Base-by-base conservation (phyloP, 2,797 vertebrate genomes). In the Phaenicophaeus curvirostris region DNA sequence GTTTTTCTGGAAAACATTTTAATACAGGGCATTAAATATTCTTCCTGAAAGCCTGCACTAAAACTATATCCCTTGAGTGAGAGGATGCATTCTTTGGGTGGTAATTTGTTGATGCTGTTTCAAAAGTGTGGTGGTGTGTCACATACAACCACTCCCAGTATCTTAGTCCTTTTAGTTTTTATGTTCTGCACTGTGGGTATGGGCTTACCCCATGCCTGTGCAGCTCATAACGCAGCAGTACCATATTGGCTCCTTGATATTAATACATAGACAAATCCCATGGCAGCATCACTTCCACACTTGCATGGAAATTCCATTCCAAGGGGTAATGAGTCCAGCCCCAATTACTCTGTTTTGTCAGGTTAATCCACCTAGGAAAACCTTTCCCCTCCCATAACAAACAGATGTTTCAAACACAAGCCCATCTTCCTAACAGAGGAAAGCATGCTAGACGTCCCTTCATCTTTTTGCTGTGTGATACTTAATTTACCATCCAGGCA, bases 81-180 rank as follows among this genome's bases (percentile, higher is more conserved):
- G 61, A 95, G 27, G 37, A 87, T 85, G 58, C 50, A 51, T 87
- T 57, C 65, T 95, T 90, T 28, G 18, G 17, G 25, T 3, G 2
- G 78, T 41, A 90, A 94, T 96, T 94, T 89, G 58, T 58, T 75
- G 89, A 82, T 92, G 59, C 63, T 87, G 41, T 87, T 96, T 93
- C 48, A 21, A 58, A 90, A 78, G 25, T 31, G 21, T 88, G 79
- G 81, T 88, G 77, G 51, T 89, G 18, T 41, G 33, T 92, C 27
- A 71, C 30, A 12, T 65, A 80, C 50, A 67, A 57, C 27, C 65
- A 89, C 55, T 77, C 54, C 71, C 51, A 83, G 65, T 39, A 69
- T 85, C 75, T 87, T 41, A 48, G 15, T 28, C 28, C 63, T 66
- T 83, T 57, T 17, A 44, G 12, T 5, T 61, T 80, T 71, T 79